Evolutionary conservation across 2,797 vertebrate species (phyloP).

Genomic region (Phoebastria nigripes): DNA sequence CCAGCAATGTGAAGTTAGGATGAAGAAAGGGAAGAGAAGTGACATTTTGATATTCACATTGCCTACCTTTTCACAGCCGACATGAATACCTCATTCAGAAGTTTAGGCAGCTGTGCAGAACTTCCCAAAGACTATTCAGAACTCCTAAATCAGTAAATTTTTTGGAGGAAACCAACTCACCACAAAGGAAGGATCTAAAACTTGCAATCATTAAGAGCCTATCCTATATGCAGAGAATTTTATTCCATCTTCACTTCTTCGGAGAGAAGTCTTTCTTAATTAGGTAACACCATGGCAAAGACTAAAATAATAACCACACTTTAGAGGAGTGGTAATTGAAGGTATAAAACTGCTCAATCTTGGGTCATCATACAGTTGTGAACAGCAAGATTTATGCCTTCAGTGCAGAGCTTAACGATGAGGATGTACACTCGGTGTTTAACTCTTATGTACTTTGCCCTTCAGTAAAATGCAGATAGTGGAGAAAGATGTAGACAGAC

Average conservation of each 20-base stretch:
- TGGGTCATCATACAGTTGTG: not conserved
- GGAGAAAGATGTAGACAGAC: not conserved
- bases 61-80: not conserved
- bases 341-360: not conserved
- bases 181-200: not conserved
- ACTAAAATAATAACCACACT: not conserved
- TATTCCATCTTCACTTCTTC: not conserved
- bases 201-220: not conserved
- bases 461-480: not conserved
- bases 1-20: not conserved
- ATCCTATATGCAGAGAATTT: not conserved
- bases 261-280: not conserved
- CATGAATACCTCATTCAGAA: not conserved
- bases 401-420: not conserved
- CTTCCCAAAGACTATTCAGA: not conserved
- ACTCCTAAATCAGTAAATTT: not conserved
- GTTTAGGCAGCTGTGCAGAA: not conserved
- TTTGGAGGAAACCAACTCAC: not conserved
- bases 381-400: not conserved
- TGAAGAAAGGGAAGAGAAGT: not conserved
- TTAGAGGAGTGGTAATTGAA: not conserved
- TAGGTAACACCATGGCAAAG: not conserved
- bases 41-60: not conserved
- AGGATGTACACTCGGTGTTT: not conserved
- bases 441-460: not conserved